These are phyloP conservation scores for Aethes cnicana DNA, from an alignment of 2,888 invertebrate species.

Conservation along the genomic window DNA sequence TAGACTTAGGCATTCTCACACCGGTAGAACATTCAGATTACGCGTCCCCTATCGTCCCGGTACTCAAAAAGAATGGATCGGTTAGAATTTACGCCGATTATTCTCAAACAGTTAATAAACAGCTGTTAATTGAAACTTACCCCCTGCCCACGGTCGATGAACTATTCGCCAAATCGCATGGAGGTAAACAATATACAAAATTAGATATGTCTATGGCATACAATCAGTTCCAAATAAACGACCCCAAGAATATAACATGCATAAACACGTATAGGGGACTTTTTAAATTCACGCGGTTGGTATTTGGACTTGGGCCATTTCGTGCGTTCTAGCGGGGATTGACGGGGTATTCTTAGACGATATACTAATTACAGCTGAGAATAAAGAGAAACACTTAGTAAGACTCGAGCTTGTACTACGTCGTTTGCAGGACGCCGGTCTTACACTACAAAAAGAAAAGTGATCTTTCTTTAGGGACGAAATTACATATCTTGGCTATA, in stretches of 20 bases:
- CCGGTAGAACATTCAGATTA: too few species aligned
- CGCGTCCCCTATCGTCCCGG: neutral
- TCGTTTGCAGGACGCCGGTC: neutral
- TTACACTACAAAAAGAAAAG: constrained; percentile 4
- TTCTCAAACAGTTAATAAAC: constrained; percentile 5
- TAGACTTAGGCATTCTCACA: too few species aligned
- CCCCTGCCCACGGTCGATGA: constrained; percentile 3
- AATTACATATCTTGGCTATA: neutral
- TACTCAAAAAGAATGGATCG: neutral
- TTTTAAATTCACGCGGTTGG: neutral
- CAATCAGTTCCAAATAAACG: constrained; percentile 1
- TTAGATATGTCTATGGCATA: neutral
- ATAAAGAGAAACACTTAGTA: neutral
- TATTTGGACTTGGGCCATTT: neutral
- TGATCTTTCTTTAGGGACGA: constrained; percentile 1
- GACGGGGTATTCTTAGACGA: neutral
- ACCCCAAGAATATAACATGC: neutral
- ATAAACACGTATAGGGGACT: neutral
- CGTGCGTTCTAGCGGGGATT: neutral
- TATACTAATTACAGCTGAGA: neutral
- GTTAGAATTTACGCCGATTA: constrained; percentile 5
- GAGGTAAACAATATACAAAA: constrained; percentile 1
- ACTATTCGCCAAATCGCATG: constrained; percentile 1
- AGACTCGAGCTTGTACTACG: neutral
- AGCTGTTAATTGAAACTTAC: constrained; percentile 3